Conservation (phyloP, 35 echinoderm and acorn worm species). For the Holothuria glaberrima region DNA sequence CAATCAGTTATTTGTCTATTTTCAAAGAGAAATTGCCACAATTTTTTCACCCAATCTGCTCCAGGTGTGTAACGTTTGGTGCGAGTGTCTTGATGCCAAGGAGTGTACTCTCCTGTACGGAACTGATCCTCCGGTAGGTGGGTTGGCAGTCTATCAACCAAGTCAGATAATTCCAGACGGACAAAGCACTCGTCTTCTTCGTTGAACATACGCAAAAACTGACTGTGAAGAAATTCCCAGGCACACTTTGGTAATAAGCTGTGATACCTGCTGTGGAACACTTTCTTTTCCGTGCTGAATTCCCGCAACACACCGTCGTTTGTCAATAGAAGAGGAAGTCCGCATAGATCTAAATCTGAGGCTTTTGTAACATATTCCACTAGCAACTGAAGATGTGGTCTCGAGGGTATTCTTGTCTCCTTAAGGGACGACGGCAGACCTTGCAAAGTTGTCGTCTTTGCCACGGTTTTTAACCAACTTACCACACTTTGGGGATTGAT, state of each 20-base stretch:
- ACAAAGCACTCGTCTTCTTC: not conserved
- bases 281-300: slow-evolving; percentile 7
- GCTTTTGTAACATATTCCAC: slow-evolving; percentile 8
- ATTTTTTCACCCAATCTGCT: not conserved
- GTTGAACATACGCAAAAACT: not conserved
- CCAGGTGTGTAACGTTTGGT: not conserved
- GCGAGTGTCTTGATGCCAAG: not conserved
- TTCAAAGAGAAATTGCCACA: slow-evolving; percentile 16
- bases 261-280: slow-evolving; percentile 22
- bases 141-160: slow-evolving; percentile 8
- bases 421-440: not conserved
- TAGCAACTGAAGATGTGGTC: not conserved
- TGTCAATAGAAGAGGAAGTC: slow-evolving; percentile 64
- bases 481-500: slow-evolving; percentile 37
- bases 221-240: slow-evolving; percentile 47
- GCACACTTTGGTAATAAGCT: slow-evolving; percentile 41
- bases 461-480: slow-evolving; percentile 14
- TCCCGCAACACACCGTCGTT: slow-evolving; percentile 32
- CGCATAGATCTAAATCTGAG: slow-evolving; percentile 22
- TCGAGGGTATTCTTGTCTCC: slow-evolving; percentile 5
- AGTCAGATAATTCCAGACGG: slow-evolving; percentile 7
- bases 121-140: not conserved
- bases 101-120: not conserved
- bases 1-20: not conserved
- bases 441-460: not conserved